phyloP scores from a whole-genome alignment of 2,797 vertebrate genomes.

The Microctenopoma lineatum region DNA sequence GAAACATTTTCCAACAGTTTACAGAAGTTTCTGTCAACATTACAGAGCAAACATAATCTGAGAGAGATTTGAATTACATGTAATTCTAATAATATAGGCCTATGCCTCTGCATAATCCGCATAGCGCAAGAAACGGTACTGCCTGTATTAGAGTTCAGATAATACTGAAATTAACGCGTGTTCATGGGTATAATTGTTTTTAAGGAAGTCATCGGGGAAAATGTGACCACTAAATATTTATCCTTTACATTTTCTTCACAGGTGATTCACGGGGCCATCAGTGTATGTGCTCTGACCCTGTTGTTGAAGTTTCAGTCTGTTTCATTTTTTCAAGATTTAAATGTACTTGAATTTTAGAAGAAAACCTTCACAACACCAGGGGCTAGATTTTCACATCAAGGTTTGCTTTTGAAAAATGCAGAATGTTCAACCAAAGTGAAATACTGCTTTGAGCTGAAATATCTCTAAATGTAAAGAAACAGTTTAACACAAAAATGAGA shows the following conservation, averaged over 20 bases:
- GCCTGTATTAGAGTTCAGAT: neutral
- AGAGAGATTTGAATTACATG: too few relatives aligned
- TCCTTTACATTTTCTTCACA: neutral
- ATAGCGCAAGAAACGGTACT: too few relatives aligned
- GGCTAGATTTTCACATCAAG: slow-evolving; percentile 10
- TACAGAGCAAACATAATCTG: too few relatives aligned
- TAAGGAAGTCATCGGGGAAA: neutral
- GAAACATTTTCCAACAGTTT: too few relatives aligned
- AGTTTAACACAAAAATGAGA: slow-evolving; percentile 12
- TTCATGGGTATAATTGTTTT: neutral
- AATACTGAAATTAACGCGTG: neutral
- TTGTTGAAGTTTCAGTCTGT: slow-evolving; percentile 16
- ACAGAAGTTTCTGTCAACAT: too few relatives aligned
- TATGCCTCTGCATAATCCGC: too few relatives aligned
- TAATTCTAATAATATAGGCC: too few relatives aligned
- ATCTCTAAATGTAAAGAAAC: slow-evolving; percentile 24
- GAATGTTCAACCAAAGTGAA: slow-evolving; percentile 26
- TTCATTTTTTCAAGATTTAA: slow-evolving; percentile 29
- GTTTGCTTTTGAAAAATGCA: slow-evolving; percentile 33
- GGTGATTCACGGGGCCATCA: neutral
- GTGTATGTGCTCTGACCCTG: neutral
- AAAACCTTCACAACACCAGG: slow-evolving; percentile 17
- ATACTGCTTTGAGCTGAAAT: slow-evolving; percentile 23
- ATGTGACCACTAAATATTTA: neutral
- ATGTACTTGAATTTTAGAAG: slow-evolving; percentile 22